Conservation (phyloP, 1,140 invertebrate species). For the Drosophila pseudoananassae region DNA sequence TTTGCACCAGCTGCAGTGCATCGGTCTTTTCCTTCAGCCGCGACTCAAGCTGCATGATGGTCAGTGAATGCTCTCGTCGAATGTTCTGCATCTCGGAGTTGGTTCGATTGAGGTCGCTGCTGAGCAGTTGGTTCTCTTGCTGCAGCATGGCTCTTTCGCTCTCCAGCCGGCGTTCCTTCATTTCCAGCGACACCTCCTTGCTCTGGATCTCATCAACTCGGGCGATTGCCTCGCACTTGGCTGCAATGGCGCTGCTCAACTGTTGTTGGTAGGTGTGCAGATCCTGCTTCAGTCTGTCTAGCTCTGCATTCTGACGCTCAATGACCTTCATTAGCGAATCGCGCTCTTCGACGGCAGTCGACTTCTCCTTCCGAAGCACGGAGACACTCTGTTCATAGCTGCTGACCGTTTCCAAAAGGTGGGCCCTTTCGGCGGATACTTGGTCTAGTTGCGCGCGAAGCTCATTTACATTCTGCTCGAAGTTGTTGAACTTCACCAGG, state of each 20-base stretch:
- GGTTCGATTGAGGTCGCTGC: constrained; percentile 90
- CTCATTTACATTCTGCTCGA: constrained; percentile 87
- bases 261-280: constrained; percentile 87
- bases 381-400: constrained; percentile 86
- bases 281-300: constrained; percentile 88
- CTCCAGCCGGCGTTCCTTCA: constrained; percentile 92
- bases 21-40: constrained; percentile 91
- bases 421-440: constrained; percentile 86
- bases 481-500: constrained; percentile 87
- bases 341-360: constrained; percentile 88
- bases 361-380: constrained; percentile 86
- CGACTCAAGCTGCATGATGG: constrained; percentile 90
- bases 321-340: constrained; percentile 89
- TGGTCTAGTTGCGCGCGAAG: constrained; percentile 87
- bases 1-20: constrained; percentile 89
- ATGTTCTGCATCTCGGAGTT: constrained; percentile 91
- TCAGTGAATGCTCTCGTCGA: constrained; percentile 90
- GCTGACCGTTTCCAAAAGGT: constrained; percentile 86
- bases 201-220: constrained; percentile 92
- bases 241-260: constrained; percentile 88
- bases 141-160: constrained; percentile 90
- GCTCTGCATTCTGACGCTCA: constrained; percentile 88
- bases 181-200: constrained; percentile 90
- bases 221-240: constrained; percentile 93
- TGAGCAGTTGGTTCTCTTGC: constrained; percentile 91